Base-by-base conservation (phyloP, 2,113 vertebrate species). In the Elephas maximus region DNA sequence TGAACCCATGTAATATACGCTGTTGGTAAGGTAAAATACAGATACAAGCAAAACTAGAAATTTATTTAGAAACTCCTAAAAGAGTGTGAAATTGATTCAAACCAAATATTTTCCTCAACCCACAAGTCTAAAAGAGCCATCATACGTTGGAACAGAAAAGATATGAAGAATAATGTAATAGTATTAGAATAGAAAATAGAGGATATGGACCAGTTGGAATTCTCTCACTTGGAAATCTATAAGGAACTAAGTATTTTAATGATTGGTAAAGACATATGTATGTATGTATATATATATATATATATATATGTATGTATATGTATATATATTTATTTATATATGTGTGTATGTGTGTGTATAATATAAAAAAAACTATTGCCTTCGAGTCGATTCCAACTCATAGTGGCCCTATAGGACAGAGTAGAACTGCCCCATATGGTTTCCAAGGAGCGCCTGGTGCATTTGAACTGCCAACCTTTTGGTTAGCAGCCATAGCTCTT, bases 41-140 rank as follows among this genome's bases (percentile, higher is more conserved):
- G 63, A 71, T n/a, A 57, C 80, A 48, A 74, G 10, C 12, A 51
- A 85, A 91, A 78, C 20, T 41, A 86, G 23, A 51, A 80, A 86
- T 86, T 93, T 1, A 86, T 41, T 85, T 63, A 71, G 33, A 91
- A 21, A 73, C 2, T 41, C 12, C 41, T 62, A 41, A 62, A 79
- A 95, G 60, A 86, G 51, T 79, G 51, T 62, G 28, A 2, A 33
- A 48, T 48, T 48, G 48, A 48, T 48, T 48, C 48, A 48, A 48
- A 48, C 48, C 48, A 48, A 91, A 91, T 78, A 78, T 53, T 89
- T 93, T 83, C 74, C 76, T 76, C 26, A 83, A 76, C 9, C 33
- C 33, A 44, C 24, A 73, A 63, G 28, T 83, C 69, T 57, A 57
- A 12, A 12, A 17, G 53, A 57, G 53, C 15, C 53, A 57, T 57